These are phyloP conservation scores for Trachelus stipa DNA, from an alignment of 2,888 invertebrate species.

Conservation along the genomic window DNA sequence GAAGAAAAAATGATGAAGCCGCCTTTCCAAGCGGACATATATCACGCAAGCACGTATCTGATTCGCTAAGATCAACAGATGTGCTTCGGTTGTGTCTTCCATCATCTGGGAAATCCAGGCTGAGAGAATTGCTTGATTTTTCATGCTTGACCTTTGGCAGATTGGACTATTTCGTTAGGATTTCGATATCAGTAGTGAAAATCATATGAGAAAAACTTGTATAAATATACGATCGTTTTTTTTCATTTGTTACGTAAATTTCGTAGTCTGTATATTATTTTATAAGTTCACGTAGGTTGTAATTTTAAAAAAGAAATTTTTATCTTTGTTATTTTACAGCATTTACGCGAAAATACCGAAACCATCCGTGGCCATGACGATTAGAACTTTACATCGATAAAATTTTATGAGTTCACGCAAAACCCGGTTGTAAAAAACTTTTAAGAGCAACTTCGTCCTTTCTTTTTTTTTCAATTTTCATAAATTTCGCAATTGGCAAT, in stretches of 20 bases:
- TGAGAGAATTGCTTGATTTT: not conserved
- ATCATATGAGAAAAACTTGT: not conserved
- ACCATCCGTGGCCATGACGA: not conserved
- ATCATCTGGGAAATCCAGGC: not conserved
- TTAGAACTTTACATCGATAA: not conserved
- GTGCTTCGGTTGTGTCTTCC: not conserved
- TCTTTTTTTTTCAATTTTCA: not conserved
- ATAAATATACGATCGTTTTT: not conserved
- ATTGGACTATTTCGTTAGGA: not conserved
- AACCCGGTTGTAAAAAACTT: not conserved
- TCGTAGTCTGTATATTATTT: not conserved
- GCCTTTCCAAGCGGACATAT: not conserved
- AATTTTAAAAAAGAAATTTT: too few relatives aligned
- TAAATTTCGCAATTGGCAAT: too few relatives aligned
- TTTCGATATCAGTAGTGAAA: not conserved
- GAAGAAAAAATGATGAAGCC: not conserved
- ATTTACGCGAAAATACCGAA: not conserved
- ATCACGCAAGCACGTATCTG: not conserved
- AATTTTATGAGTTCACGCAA: not conserved
- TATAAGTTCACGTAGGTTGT: not conserved
- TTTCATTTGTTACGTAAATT: not conserved
- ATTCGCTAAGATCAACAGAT: not conserved
- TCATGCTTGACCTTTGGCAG: not conserved
- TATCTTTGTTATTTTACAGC: too few relatives aligned
- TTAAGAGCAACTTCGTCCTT: not conserved